Evolutionary conservation across 2,888 invertebrate genomes (phyloP), one percentile per base, ranked within the genome.

Genomic region (Caradrina clavipalpis): DNA sequence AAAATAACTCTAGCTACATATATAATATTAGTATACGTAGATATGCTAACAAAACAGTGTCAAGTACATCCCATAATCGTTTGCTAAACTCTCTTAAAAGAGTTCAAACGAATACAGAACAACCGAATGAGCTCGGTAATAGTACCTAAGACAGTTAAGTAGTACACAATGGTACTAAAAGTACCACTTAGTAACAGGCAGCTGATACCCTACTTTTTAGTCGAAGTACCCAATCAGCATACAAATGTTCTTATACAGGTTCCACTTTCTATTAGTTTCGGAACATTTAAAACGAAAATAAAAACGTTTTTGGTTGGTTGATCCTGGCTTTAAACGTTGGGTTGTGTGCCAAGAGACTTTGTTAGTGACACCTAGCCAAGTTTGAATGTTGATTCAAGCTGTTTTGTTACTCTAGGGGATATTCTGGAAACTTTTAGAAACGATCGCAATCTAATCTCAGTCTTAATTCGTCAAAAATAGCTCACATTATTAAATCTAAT

Each of bases 271-370:
- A 78, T 78, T 78, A 78, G 77, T 78, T 74, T 69, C 65, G 62
- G 78, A 69, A 69, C 77, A 66, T 73, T 77, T 73, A 54, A 71
- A 79, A 67, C 49, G 58, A 72, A 69, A 76, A 76, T 69, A 71
- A 79, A 79, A 76, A 66, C 68, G 67, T 31, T 77, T 57, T 77
- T 54, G 60, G 66, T 63, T 53, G 47, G 57, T 59, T 59, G 7
- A 39, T 66, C 22, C 35, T 49, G 35, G 55, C 69, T 68, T 61
- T 49, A 62, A 78, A 10, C 22, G 70, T 65, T 31, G 63, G 35
- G 67, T 63, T 45, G 64, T 75, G 68, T 76, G 80, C 80, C 79
- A 79, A 76, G 50, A 76, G 58, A 61, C 79, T 76, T 67, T 22
- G 56, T 26, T 47, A 57, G 68, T 69, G 76, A 64, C 60, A 67